Conservation (phyloP, 2,113 vertebrate species). For the Barnardius zonarius region DNA sequence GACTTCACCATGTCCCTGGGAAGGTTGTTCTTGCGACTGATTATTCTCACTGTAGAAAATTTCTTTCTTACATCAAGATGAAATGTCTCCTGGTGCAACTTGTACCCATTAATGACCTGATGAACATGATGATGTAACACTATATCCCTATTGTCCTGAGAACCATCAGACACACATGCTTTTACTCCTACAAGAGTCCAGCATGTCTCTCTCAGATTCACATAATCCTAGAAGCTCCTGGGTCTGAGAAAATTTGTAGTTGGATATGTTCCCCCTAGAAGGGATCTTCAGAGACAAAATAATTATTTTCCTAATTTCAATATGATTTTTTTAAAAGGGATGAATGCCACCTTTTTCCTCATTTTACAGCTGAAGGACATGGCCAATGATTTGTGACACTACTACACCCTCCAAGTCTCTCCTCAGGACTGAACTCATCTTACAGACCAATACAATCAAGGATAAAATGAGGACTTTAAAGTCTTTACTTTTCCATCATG, state of each 20-base stretch:
- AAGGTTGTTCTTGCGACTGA: not conserved
- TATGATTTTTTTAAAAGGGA: not conserved
- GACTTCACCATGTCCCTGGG: not conserved
- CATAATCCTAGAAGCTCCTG: not conserved
- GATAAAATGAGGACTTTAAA: not conserved
- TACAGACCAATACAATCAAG: accelerated
- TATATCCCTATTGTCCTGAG: not conserved
- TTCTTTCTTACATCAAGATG: not conserved
- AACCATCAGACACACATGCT: not conserved
- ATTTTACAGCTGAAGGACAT: not conserved
- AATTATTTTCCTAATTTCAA: not conserved
- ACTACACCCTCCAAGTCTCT: not conserved
- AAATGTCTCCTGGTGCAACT: not conserved
- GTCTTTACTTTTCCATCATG: not conserved
- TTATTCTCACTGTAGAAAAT: not conserved
- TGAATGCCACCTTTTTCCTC: not conserved
- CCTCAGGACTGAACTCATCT: not conserved
- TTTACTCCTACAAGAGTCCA: not conserved
- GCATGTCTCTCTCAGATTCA: not conserved
- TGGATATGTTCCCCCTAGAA: not conserved
- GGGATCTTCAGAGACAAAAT: not conserved
- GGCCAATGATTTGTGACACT: not conserved
- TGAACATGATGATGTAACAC: not conserved
- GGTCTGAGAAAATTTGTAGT: not conserved
- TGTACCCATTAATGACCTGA: not conserved